Evolutionary conservation across 1,140 invertebrate species (phyloP).

Genomic region (Drosophila leontia): DNA sequence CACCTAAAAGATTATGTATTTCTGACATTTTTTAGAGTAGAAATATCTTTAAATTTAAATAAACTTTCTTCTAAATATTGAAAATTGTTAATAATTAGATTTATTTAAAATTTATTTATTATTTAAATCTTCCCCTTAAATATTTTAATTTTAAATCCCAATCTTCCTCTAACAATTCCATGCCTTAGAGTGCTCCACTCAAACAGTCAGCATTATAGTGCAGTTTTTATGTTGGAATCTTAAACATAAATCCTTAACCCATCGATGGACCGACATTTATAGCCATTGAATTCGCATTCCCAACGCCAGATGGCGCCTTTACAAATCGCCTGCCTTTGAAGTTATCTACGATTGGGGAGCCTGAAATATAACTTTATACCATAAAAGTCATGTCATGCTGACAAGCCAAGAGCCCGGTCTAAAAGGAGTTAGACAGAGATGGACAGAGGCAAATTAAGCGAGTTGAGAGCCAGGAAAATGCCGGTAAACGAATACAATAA

Average conservation of each 20-base stretch:
- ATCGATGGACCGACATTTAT: conserved; percentile 45
- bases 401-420: conserved; percentile 33
- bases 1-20: too few species aligned
- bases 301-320: conserved; percentile 49
- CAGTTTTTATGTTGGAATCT: conserved; percentile 16
- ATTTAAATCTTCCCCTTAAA: neutral
- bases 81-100: neutral
- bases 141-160: neutral
- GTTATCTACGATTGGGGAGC: conserved; percentile 44
- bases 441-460: conserved; percentile 46
- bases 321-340: conserved; percentile 53
- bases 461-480: conserved; percentile 35
- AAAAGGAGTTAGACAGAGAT: neutral
- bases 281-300: conserved; percentile 47
- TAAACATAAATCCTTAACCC: conserved; percentile 39
- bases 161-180: neutral
- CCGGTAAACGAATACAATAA: conserved; percentile 55
- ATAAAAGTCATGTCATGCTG: conserved; percentile 64
- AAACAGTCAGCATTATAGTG: conserved; percentile 4
- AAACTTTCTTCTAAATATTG: neutral
- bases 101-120: neutral
- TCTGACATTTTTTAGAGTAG: neutral
- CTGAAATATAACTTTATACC: conserved; percentile 59
- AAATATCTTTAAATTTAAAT: neutral
- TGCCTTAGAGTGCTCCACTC: neutral